Evolutionary conservation across 1,140 invertebrate species (phyloP), one percentile per base, ranked within the genome.

Genomic region (Maniola jurtina): DNA sequence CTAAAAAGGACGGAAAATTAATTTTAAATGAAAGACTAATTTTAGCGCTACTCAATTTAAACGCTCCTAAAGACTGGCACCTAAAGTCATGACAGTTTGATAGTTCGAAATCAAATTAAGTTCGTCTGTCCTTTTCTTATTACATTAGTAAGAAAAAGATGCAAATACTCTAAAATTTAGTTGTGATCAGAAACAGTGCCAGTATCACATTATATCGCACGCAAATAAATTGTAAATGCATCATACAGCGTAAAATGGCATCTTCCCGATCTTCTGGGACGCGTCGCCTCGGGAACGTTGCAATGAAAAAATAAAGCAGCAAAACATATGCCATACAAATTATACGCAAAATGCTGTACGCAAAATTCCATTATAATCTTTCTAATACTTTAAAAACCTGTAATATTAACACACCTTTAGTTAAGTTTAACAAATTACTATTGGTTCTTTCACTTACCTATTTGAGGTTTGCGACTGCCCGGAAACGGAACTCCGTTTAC

Each of bases 271-370:
- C 9, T 45, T 55, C 60, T 52, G 47, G 48, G 52, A 65, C 61
- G 64, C 61, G 55, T 68, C 64, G 65, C 63, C 61, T 67, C 70
- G 54, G 42, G 48, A 60, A 58, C 74, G 74, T 79, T 76, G 77
- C 83, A 83, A 80, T 87, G 55, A 85, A 88, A 84, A 85, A 79
- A 86, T 75, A 83, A 90, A 90, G 86, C 88, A 78, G 83, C 88
- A 89, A 88, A 89, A 84, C 72, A 89, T 88, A 84, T 77, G 77
- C 80, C 79, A 80, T 76, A 83, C 77, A 85, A 73, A 73, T 68
- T 70, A 68, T 70, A 68, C 40, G 66, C 52, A 61, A 58, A 48
- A 61, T 57, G 52, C 52, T 45, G 42, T 45, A 45, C 13, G 9
- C 2, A 52, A 52, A 52, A 52, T 16, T n/a, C n/a, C 38, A 38